Evolutionary conservation across 2,113 vertebrate species (phyloP).

Genomic region (Mustela nigripes): DNA sequence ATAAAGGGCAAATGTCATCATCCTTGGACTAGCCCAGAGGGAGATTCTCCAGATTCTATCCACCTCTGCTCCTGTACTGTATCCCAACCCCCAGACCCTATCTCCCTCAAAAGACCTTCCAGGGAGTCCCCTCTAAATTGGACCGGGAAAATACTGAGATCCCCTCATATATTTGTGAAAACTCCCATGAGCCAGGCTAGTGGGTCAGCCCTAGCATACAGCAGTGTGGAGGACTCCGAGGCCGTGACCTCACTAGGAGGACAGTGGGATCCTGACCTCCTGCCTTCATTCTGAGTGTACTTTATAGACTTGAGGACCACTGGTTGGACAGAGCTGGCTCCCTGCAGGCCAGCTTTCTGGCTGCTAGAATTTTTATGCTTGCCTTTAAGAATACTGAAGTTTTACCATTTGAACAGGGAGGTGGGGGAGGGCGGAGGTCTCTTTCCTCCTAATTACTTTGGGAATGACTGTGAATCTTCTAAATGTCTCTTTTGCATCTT

Average conservation of each 20-base stretch:
- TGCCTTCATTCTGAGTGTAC: no score
- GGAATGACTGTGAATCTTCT: slow-evolving; percentile 23
- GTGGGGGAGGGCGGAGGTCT: not conserved
- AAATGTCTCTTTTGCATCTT: not conserved
- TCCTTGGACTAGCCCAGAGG: not conserved
- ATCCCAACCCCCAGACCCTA: no score
- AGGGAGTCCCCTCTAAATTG: no score
- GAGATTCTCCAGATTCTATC: not conserved
- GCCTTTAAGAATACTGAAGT: not conserved
- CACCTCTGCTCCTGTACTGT: not conserved
- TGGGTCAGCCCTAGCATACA: not conserved
- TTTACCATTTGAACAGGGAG: not conserved
- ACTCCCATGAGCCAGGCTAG: not conserved
- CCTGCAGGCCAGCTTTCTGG: not conserved
- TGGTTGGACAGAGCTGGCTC: not conserved
- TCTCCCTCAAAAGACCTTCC: not conserved
- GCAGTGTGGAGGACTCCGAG: rapidly evolving
- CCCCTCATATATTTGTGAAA: not conserved
- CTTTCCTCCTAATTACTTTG: slow-evolving; percentile 42
- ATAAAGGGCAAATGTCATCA: not conserved
- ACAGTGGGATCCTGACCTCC: not conserved
- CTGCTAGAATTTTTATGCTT: not conserved
- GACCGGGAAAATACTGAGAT: not conserved
- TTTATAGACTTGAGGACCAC: not conserved
- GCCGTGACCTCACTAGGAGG: not conserved